Evolutionary conservation across 2,113 vertebrate genomes (phyloP).

Genomic region (Cavia aperea): DNA sequence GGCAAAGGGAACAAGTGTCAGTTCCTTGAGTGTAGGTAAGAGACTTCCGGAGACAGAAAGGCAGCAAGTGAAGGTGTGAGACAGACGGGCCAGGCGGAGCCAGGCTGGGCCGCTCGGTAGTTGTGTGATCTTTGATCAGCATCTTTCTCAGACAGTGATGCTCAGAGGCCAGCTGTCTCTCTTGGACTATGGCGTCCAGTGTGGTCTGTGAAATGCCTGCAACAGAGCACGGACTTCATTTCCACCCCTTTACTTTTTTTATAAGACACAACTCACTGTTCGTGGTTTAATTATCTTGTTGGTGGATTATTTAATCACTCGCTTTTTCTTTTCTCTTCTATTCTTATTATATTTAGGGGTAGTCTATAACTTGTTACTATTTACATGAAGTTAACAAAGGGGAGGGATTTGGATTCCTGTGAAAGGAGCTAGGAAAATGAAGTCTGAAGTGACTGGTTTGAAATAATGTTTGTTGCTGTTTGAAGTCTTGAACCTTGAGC

Average conservation of each 20-base stretch:
- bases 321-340: background rate
- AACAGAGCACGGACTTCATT: background rate
- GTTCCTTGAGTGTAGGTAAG: background rate
- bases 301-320: background rate
- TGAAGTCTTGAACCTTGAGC: constrained; percentile 11
- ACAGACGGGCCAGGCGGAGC: background rate
- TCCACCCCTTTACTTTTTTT: background rate
- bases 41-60: background rate
- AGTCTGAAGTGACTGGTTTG: background rate
- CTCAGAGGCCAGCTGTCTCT: background rate
- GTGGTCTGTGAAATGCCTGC: background rate
- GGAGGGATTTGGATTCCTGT: background rate
- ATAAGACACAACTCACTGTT: background rate
- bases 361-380: background rate
- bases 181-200: background rate
- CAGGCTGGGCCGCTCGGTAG: background rate
- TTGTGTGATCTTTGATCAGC: background rate
- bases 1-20: too few species aligned
- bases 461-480: background rate
- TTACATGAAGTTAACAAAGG: background rate
- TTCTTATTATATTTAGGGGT: background rate
- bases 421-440: constrained; percentile 12
- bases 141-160: background rate
- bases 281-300: background rate
- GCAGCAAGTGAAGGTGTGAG: background rate